Conservation (phyloP, 2,888 invertebrate genomes). For the Polymixis flavicincta region DNA sequence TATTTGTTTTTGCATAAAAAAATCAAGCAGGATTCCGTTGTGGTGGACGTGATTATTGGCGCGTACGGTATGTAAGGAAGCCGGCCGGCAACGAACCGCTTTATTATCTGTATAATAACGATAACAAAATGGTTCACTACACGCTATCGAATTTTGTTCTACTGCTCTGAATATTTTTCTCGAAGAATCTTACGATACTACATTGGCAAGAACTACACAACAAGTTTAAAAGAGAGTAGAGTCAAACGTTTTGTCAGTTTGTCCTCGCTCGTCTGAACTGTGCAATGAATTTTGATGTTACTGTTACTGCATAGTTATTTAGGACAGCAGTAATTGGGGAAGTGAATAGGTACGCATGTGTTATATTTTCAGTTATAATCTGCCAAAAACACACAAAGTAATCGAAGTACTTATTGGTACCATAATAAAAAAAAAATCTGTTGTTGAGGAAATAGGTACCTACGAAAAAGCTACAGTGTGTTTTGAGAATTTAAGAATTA, state of each 20-base stretch:
- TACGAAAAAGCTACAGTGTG: background rate
- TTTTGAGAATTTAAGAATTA: background rate
- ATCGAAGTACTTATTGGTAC: background rate
- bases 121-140: slow-evolving; percentile 68
- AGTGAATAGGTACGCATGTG: background rate
- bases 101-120: slow-evolving; percentile 72
- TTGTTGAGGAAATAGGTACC: background rate
- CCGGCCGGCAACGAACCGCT: slow-evolving; percentile 64
- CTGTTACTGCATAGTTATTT: slow-evolving; percentile 13
- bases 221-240: background rate
- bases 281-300: slow-evolving; percentile 10
- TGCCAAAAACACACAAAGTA: background rate
- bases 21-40: slow-evolving; percentile 5
- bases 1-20: slow-evolving; percentile 25
- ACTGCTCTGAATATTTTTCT: slow-evolving; percentile 61
- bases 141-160: slow-evolving; percentile 61
- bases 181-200: slow-evolving; percentile 41
- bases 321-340: background rate
- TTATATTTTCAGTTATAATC: background rate
- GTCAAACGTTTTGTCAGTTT: background rate
- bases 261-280: background rate
- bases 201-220: slow-evolving; percentile 12
- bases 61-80: slow-evolving; percentile 52
- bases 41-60: slow-evolving; percentile 66
- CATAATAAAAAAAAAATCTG: background rate